Evolutionary conservation across 2,888 invertebrate genomes (phyloP).

Genomic region (Andrena flavipes): DNA sequence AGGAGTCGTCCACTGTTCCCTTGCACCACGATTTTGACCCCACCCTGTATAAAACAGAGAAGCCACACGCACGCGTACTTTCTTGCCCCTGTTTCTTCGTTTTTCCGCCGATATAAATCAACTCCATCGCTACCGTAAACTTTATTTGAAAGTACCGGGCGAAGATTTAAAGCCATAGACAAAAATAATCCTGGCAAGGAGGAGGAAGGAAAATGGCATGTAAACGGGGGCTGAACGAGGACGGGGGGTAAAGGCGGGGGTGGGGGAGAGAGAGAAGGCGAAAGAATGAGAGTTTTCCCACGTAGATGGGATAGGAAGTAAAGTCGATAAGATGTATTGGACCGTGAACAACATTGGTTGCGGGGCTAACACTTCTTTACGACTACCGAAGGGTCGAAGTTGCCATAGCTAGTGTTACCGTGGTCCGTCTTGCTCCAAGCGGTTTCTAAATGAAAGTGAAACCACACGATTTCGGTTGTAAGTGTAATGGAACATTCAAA

Average conservation of each 20-base stretch:
- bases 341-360: constrained; percentile 75
- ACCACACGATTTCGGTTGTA: constrained; percentile 42
- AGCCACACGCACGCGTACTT: constrained; percentile 6
- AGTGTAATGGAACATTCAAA: background rate
- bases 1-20: too few relatives aligned
- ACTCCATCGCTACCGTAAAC: constrained; percentile 76
- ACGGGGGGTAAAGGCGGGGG: constrained; percentile 22
- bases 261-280: constrained; percentile 13
- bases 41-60: too few relatives aligned
- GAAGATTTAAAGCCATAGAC: constrained; percentile 77
- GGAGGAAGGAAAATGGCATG: constrained; percentile 54
- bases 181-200: constrained; percentile 76
- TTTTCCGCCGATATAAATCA: constrained; percentile 77
- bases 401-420: constrained; percentile 63
- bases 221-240: constrained; percentile 41
- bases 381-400: constrained; percentile 64
- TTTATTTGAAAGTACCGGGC: constrained; percentile 79
- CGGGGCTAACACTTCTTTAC: constrained; percentile 74
- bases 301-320: constrained; percentile 76
- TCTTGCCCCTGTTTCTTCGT: constrained; percentile 56
- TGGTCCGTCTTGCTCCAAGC: constrained; percentile 42
- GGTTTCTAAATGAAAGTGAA: constrained; percentile 54
- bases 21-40: too few relatives aligned
- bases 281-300: constrained; percentile 72
- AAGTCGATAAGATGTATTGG: constrained; percentile 78